A percentile compares a stretch with the other conserved stretches of the same genome.
Conservation (phyloP, 2,797 vertebrate genomes). For the Kryptolebias ocellatus region DNA sequence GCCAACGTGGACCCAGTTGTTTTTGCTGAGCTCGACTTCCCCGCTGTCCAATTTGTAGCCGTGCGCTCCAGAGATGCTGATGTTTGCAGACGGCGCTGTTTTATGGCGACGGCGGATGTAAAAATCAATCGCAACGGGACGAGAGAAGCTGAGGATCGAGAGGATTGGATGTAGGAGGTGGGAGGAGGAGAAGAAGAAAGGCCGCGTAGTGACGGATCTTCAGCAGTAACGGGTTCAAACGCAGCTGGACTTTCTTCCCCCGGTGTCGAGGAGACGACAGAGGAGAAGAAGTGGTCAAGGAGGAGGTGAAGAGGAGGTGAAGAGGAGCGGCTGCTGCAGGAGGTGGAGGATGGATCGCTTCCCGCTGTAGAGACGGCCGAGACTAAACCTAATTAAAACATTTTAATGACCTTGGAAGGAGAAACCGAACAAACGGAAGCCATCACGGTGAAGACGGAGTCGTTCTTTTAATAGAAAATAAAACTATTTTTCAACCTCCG, state of each 20-base stretch:
- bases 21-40: conserved; percentile 38
- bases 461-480: conserved; percentile 34
- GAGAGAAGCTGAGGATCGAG: conserved; percentile 5
- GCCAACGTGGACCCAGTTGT: conserved; percentile 37
- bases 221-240: not conserved
- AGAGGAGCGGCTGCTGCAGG: conserved; percentile 13
- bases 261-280: conserved; percentile 7
- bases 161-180: not conserved
- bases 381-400: conserved; percentile 65
- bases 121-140: conserved; percentile 40
- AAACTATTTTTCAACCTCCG: conserved; percentile 28
- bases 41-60: conserved; percentile 43
- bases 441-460: conserved; percentile 35
- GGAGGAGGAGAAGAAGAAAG: not conserved
- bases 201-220: not conserved
- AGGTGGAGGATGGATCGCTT: conserved; percentile 32
- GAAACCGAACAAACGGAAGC: conserved; percentile 45
- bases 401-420: conserved; percentile 57
- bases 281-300: conserved; percentile 16
- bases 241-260: not conserved
- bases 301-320: conserved; percentile 23
- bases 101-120: conserved; percentile 31
- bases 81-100: conserved; percentile 38
- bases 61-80: conserved; percentile 43
- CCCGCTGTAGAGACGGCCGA: conserved; percentile 44